Evolutionary conservation across 2,888 invertebrate genomes (phyloP).

Genomic region (Diaprepes abbreviatus): DNA sequence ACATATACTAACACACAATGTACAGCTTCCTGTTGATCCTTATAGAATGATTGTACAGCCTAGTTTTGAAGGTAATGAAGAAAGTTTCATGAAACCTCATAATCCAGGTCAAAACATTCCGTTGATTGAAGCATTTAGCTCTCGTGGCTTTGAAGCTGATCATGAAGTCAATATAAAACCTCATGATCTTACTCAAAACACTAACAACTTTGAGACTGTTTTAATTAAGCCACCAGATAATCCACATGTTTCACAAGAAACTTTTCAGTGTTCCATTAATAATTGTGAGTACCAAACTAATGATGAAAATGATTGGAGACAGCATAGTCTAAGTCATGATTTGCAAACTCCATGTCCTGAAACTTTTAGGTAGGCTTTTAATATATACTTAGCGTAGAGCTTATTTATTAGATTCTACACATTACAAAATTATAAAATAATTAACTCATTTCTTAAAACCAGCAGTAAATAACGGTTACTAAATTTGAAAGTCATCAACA

Average conservation of each 20-base stretch:
- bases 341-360: conserved; percentile 37
- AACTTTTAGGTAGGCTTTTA: conserved; percentile 24
- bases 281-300: conserved; percentile 32
- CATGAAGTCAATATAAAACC: conserved; percentile 19
- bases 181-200: conserved; percentile 23
- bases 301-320: conserved; percentile 31
- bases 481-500: no score
- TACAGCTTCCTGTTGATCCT: conserved; percentile 8
- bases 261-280: conserved; percentile 23
- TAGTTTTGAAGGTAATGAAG: conserved; percentile 30
- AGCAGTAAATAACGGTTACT: no score
- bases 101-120: conserved; percentile 15
- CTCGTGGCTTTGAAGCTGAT: conserved; percentile 18
- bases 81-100: conserved; percentile 21
- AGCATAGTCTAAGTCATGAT: conserved; percentile 38
- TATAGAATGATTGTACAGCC: conserved; percentile 24
- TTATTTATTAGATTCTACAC: no score
- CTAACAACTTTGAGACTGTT: conserved; percentile 18
- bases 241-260: conserved; percentile 1
- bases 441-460: no score
- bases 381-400: no score
- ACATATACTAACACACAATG: conserved; percentile 33
- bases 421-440: no score
- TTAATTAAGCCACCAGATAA: conserved; percentile 23
- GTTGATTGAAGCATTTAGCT: conserved; percentile 20